phyloP scores from a whole-genome alignment of 1,140 invertebrate genomes.

The Drosophila quadrilineata region DNA sequence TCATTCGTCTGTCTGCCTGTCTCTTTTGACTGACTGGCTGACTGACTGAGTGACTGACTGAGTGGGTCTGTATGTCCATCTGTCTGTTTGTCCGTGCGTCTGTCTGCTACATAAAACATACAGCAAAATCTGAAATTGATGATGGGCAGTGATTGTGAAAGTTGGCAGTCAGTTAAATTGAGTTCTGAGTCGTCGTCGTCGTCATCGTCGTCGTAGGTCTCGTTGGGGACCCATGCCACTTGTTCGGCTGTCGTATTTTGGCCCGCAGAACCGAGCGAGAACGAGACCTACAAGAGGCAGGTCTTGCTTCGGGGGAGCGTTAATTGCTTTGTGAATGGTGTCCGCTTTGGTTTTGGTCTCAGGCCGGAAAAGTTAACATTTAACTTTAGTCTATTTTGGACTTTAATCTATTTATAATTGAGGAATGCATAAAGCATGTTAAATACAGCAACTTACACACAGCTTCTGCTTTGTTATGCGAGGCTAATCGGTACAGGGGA shows the following conservation, averaged over 20 bases:
- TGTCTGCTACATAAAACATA: conserved; percentile 72
- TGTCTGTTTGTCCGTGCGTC: neutral
- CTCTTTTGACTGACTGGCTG: conserved; percentile 26
- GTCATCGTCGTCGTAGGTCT: conserved; percentile 6
- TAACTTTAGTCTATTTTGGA: conserved; percentile 79
- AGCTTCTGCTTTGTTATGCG: conserved; percentile 78
- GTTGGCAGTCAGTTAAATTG: conserved; percentile 78
- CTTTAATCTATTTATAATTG: conserved; percentile 79
- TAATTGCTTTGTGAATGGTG: conserved; percentile 79
- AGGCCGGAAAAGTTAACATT: conserved; percentile 78
- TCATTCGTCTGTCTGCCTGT: neutral
- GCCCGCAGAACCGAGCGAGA: too few species aligned
- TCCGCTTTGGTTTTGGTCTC: conserved; percentile 72
- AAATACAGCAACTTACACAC: conserved; percentile 79
- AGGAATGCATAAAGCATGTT: conserved; percentile 78
- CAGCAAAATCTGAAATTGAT: conserved; percentile 80
- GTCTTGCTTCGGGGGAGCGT: conserved; percentile 50
- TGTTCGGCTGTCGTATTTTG: too few species aligned
- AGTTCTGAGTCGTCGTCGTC: conserved; percentile 54
- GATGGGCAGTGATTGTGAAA: conserved; percentile 79
- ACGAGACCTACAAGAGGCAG: neutral
- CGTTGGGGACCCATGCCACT: too few species aligned
- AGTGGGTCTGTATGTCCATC: conserved; percentile 39
- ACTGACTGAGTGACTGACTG: conserved; percentile 48
- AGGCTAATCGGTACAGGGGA: conserved; percentile 54